Evolutionary conservation across 2,888 invertebrate species (phyloP), one percentile per base, ranked within the genome.

Genomic region (Hyalella azteca): DNA sequence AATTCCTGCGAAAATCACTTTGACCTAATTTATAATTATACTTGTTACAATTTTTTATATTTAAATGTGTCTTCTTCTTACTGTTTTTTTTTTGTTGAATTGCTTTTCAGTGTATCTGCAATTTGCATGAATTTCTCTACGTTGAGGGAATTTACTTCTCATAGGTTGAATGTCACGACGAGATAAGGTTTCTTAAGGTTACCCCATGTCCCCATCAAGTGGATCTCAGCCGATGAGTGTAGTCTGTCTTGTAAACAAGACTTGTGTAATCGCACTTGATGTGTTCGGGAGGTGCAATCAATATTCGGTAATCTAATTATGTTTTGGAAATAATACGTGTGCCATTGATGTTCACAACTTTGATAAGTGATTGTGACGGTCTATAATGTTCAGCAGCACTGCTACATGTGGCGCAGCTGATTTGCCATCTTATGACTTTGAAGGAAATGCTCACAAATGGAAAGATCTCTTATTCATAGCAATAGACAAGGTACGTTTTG

Each of bases 361-460:
- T 36, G 3, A 66, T 36, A 13, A 66, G 66, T 66, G 15, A 15
- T 66, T 4, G 66, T 66, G 66, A 66, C 36, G n/a, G 39, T 36
- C 66, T 36, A 75, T 41, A 75, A 75, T 75, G 75, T 75, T 75
- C 36, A 75, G 75, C 45, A 45, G 41, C 13, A 22, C 40, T n/a
- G 36, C 79, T 22, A 79, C 54, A 32, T 49, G 78, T 73, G 81
- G 48, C 29, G 79, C n/a, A n/a, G n/a, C 82, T 26, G 82, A 85
- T 54, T 76, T 81, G 36, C 78, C 81, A 54, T 73, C 96, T 91
- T 96, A 95, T 89, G 92, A 92, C 88, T 94, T 94, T 88, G 93
- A 93, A 87, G 95, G 95, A 89, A 96, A 95, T 90, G 92, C 92
- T 86, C 91, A 92, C 86, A 96, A 96, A 91, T 97, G 97, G 97